Base-by-base conservation (phyloP, 2,797 vertebrate genomes). In the Sebastes baramenuke region DNA sequence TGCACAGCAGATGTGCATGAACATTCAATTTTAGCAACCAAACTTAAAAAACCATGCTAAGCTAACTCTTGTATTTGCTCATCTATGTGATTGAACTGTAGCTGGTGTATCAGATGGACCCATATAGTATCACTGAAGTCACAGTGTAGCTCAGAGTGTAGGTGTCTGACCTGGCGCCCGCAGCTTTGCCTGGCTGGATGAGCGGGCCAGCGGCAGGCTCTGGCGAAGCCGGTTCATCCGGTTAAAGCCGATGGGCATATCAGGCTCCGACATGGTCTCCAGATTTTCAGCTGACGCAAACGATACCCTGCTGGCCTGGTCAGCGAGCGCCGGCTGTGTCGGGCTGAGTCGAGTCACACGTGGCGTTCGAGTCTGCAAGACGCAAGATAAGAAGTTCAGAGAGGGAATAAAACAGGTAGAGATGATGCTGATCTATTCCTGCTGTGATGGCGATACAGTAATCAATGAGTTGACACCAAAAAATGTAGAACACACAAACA, bases 171-270 rank as follows among this genome's bases (percentile, higher is more conserved):
- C 98, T 97, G 98, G 98, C 0, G 97, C 97, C 6, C 97, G 93
- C 68, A 99, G 97, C 92, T 99, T 99, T 52, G 96, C 97, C 94
- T 99, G 98, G 94, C 97, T 98, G 92, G 98, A 96, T 0, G 98
- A 98, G 4, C 98, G 97, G 2, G 98, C 97, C 88, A 99, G 94
- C 3, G 98, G 98, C 87, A 99, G 93, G 90, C 98, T 99, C 95
- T 99, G 98, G n/a, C 98, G 96, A 67, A 99, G 98, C 58, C 98
- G 97, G 94, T 98, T 99, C 96, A 98, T 98, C 87, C 98, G 97
- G 94, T 96, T 99, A 89, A 99, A 99, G 8, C 97, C 98, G 81
- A 98, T 90, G 52, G 98, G 97, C 56, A 98, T 88, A 80, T 99
- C 97, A 0, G 97, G 95, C 88, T 99, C 98, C 0, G 97, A 98